Conservation (phyloP, 2,113 vertebrate species). For the Sebastes schlegelii region DNA sequence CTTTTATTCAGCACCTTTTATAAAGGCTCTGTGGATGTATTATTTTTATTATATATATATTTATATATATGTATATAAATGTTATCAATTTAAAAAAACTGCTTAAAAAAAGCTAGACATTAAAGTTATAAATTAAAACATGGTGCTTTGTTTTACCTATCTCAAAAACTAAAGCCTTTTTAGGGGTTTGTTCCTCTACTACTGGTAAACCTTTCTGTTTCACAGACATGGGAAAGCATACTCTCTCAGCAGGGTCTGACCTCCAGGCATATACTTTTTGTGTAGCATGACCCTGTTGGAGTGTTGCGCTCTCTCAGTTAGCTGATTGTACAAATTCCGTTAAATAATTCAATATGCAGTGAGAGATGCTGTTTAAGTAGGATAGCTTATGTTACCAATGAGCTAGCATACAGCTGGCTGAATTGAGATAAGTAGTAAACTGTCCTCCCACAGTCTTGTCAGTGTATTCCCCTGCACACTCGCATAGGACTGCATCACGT, state of each 20-base stretch:
- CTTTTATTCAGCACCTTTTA: no score
- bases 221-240: background rate
- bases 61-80: no score
- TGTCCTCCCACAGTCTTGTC: constrained; percentile 27
- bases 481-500: constrained; percentile 1
- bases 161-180: no score
- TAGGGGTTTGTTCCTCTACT: no score
- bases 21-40: no score
- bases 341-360: constrained; percentile 30
- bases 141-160: no score
- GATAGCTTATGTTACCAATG: background rate
- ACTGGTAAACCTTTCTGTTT: constrained; percentile 6
- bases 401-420: constrained; percentile 2
- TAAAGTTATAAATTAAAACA: no score
- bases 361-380: constrained; percentile 15
- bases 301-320: constrained; percentile 8
- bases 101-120: no score
- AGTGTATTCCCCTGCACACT: constrained; percentile 10
- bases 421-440: background rate
- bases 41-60: no score
- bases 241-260: constrained; percentile 39
- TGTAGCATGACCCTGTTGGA: constrained; percentile 14
- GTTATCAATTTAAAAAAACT: no score
- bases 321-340: constrained; percentile 43
- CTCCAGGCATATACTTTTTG: constrained; percentile 4